These are phyloP conservation scores for Hycleus cichorii DNA, from an alignment of 1,140 invertebrate genomes.

Conservation along the genomic window DNA sequence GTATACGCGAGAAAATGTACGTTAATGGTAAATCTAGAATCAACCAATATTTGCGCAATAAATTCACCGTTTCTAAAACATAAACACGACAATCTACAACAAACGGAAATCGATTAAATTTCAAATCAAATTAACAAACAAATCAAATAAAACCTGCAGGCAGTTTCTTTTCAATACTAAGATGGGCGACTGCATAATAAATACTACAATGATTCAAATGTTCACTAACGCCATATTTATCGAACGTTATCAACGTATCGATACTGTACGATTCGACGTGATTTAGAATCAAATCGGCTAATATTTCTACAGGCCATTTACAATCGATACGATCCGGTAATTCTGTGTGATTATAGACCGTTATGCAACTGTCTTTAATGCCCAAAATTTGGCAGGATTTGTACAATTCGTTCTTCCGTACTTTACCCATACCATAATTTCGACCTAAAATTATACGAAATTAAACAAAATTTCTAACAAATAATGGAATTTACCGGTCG, in stretches of 20 bases:
- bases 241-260: conserved; percentile 85
- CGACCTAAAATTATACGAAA: conserved; percentile 54
- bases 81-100: conserved; percentile 74
- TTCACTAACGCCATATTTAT: conserved; percentile 79
- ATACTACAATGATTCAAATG: conserved; percentile 85
- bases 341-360: conserved; percentile 58
- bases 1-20: conserved; percentile 64
- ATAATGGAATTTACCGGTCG: conserved; percentile 58
- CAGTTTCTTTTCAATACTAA: conserved; percentile 66
- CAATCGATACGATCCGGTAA: conserved; percentile 67
- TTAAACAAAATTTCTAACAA: neutral
- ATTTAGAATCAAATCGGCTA: conserved; percentile 64
- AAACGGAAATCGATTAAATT: conserved; percentile 16
- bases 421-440: conserved; percentile 58
- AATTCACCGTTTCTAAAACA: conserved; percentile 73
- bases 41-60: conserved; percentile 79
- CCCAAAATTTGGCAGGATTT: conserved; percentile 68
- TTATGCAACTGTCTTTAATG: conserved; percentile 67
- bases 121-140: neutral
- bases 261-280: conserved; percentile 67
- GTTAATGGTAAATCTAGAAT: conserved; percentile 76
- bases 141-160: conserved; percentile 51
- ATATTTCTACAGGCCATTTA: conserved; percentile 66
- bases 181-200: conserved; percentile 67
- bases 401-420: conserved; percentile 70